A percentile compares a stretch with the other conserved stretches of the same genome.
Conservation (phyloP, 2,797 vertebrate genomes). For the Pagetopsis macropterus region DNA sequence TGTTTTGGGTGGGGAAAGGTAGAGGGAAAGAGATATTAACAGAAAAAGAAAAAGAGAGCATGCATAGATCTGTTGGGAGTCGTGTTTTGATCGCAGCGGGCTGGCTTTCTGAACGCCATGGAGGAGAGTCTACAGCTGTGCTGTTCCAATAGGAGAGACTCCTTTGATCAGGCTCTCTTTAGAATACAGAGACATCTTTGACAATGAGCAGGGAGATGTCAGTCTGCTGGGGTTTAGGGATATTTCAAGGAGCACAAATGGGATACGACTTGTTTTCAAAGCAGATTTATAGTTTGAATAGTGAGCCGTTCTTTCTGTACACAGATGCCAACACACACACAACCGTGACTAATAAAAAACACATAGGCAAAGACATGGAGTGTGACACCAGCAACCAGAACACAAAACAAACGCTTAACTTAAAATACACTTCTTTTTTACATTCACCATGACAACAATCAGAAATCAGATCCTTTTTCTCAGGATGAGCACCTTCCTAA, state of each 20-base stretch:
- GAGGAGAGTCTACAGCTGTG: conserved; percentile 52
- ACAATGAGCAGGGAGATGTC: conserved; percentile 55
- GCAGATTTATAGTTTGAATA: conserved; percentile 46
- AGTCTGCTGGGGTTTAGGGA: conserved; percentile 47
- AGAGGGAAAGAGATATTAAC: conserved; percentile 24
- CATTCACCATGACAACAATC: conserved; percentile 20
- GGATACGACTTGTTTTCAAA: conserved; percentile 61
- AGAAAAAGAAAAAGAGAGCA: conserved; percentile 29
- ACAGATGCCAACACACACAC: conserved; percentile 19
- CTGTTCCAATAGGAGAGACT: conserved; percentile 44
- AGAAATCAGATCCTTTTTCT: conserved; percentile 11
- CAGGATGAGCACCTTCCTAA: conserved; percentile 5
- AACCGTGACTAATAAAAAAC: conserved; percentile 18
- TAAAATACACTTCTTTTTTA: conserved; percentile 15
- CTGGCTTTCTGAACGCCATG: conserved; percentile 42
- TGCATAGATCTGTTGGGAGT: conserved; percentile 45
- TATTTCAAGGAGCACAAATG: conserved; percentile 56
- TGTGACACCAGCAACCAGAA: conserved; percentile 16
- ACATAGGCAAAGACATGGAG: conserved; percentile 9
- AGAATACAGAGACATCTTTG: conserved; percentile 52
- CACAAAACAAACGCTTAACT: conserved; percentile 14
- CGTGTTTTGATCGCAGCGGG: conserved; percentile 61
- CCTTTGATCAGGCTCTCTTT: conserved; percentile 65
- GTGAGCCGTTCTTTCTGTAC: conserved; percentile 15
- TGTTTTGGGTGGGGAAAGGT: conserved; percentile 37